Percentiles rank a stretch among this genome's conserved stretches.
These are phyloP conservation scores for Solenopsis invicta DNA, from an alignment of 1,140 invertebrate genomes.

Conservation along the genomic window DNA sequence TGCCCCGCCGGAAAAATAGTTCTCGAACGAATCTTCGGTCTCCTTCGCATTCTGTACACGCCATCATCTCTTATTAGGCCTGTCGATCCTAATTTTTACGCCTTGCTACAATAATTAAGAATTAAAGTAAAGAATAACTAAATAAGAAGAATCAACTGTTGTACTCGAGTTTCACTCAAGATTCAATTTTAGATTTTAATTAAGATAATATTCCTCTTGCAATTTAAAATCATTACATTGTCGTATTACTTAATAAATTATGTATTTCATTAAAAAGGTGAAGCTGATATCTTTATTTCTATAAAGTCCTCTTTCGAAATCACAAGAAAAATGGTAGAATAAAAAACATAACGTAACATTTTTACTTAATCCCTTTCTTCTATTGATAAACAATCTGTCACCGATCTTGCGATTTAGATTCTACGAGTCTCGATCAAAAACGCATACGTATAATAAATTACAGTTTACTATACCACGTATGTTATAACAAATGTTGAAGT, in stretches of 20 bases:
- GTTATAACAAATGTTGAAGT: neutral
- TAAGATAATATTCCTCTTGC: neutral
- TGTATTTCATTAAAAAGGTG: neutral
- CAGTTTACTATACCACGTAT: neutral
- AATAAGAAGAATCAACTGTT: neutral
- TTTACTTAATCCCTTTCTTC: neutral
- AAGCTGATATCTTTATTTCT: neutral
- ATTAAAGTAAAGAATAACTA: neutral
- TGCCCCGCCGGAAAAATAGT: conserved; percentile 62
- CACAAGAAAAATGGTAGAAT: neutral
- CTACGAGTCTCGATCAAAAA: neutral
- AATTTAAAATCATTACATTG: neutral
- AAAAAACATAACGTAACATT: neutral
- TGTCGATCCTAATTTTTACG: neutral
- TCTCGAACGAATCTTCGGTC: conserved; percentile 23
- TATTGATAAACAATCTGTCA: neutral
- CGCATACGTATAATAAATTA: neutral
- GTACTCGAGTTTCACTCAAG: neutral
- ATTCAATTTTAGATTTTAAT: neutral
- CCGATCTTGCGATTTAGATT: neutral
- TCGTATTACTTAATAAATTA: neutral
- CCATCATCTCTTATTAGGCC: neutral
- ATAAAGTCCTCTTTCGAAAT: neutral
- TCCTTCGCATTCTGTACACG: conserved; percentile 8
- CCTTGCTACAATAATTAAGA: neutral